These are phyloP conservation scores for Apotomis betuletana DNA, from an alignment of 2,888 invertebrate genomes.

Conservation along the genomic window DNA sequence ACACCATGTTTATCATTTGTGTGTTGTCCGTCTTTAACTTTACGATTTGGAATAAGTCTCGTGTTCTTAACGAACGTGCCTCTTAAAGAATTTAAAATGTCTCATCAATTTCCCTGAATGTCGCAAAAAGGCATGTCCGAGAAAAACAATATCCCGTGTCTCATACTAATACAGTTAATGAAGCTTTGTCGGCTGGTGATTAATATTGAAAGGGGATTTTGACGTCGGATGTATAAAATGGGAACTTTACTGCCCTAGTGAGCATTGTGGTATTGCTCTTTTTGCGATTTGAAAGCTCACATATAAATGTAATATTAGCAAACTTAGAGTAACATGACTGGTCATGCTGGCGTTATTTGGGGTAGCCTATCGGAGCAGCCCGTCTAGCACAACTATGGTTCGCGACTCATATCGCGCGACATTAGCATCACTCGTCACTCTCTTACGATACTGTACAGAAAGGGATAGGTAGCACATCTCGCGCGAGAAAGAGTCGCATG, in stretches of 20 bases:
- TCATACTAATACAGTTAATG: conserved; percentile 44
- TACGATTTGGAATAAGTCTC: conserved; percentile 33
- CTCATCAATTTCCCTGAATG: conserved; percentile 39
- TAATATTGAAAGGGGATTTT: conserved; percentile 44
- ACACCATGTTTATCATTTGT: conserved; percentile 10
- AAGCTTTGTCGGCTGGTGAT: conserved; percentile 43
- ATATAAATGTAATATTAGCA: too few relatives aligned
- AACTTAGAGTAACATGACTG: too few relatives aligned
- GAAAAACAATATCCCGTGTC: conserved; percentile 43
- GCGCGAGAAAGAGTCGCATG: too few relatives aligned
- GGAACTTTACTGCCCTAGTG: conserved; percentile 28
- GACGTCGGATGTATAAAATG: conserved; percentile 40
- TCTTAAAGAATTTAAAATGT: conserved; percentile 40
- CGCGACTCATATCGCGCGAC: too few relatives aligned
- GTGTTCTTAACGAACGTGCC: conserved; percentile 30
- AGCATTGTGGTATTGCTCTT: conserved; percentile 8
- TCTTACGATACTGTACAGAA: too few relatives aligned
- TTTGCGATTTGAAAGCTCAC: conserved; percentile 15
- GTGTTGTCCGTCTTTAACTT: conserved; percentile 15
- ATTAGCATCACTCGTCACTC: too few relatives aligned
- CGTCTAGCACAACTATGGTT: too few relatives aligned
- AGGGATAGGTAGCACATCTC: too few relatives aligned
- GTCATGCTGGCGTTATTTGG: too few relatives aligned
- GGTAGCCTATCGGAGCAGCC: too few relatives aligned
- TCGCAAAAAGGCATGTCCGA: conserved; percentile 36